Evolutionary conservation across 1,140 invertebrate species (phyloP).

Genomic region (Drosophila subpulchrella): DNA sequence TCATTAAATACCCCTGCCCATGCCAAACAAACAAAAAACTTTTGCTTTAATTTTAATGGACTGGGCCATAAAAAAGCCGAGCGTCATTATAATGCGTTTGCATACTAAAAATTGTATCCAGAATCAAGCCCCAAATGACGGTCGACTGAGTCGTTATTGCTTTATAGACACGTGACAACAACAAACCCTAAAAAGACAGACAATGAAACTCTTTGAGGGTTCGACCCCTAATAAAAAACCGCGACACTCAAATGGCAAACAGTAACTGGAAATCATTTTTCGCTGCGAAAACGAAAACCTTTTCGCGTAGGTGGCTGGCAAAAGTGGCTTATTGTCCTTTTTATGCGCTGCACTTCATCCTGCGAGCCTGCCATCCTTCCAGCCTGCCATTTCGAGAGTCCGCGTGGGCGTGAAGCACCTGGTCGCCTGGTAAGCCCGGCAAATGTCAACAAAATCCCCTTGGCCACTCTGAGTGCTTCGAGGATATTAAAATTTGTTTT

Average conservation of each 20-base stretch:
- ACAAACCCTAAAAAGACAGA: slow-evolving; percentile 63
- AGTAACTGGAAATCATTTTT: slow-evolving; percentile 73
- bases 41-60: slow-evolving; percentile 83
- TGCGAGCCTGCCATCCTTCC: too few species aligned
- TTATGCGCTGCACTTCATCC: slow-evolving; percentile 72
- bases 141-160: slow-evolving; percentile 35
- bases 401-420: slow-evolving; percentile 11
- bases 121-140: slow-evolving; percentile 59
- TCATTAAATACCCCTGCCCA: slow-evolving; percentile 57
- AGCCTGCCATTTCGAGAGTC: neutral
- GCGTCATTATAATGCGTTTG: slow-evolving; percentile 79
- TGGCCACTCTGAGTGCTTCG: slow-evolving; percentile 53
- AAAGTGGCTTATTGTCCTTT: slow-evolving; percentile 81
- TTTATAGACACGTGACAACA: slow-evolving; percentile 81
- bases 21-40: slow-evolving; percentile 49
- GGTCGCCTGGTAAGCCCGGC: slow-evolving; percentile 26
- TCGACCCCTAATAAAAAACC: slow-evolving; percentile 58
- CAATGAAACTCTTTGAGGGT: slow-evolving; percentile 67
- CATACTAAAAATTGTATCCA: slow-evolving; percentile 76
- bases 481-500: slow-evolving; percentile 72
- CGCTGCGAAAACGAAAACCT: slow-evolving; percentile 44
- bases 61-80: slow-evolving; percentile 65
- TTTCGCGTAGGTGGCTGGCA: slow-evolving; percentile 61
- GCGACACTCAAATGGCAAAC: slow-evolving; percentile 68
- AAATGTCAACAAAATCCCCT: slow-evolving; percentile 72